phyloP scores from a whole-genome alignment of 1,140 invertebrate genomes.

The Macrostomum lignano region DNA sequence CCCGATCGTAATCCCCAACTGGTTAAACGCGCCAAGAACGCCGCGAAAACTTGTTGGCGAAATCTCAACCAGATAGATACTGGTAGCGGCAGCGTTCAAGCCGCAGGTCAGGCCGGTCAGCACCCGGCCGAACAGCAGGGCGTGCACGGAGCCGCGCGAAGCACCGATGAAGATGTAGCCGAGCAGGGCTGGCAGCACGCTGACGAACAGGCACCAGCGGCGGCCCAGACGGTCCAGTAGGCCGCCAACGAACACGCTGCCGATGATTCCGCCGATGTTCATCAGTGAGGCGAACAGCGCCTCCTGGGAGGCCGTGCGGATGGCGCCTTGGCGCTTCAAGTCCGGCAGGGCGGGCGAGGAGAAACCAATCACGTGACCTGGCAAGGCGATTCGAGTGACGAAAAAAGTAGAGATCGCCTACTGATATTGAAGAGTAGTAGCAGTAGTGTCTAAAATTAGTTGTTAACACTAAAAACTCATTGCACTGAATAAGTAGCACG shows the following conservation, averaged over 20 bases:
- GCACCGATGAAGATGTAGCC: constrained; percentile 44
- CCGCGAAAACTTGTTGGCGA: constrained; percentile 46
- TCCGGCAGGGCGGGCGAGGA: constrained; percentile 41
- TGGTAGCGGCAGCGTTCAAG: constrained; percentile 40
- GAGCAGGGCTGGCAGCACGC: constrained; percentile 39
- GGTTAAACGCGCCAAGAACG: constrained; percentile 45
- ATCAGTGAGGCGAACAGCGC: constrained; percentile 66
- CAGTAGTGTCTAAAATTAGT: no score
- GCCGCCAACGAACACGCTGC: constrained; percentile 47
- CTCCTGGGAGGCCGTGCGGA: constrained; percentile 24
- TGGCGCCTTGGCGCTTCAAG: constrained; percentile 29
- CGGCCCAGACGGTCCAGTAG: constrained; percentile 44
- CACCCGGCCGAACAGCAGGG: constrained; percentile 39
- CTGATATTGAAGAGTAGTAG: no score
- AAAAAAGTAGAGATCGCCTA: no score
- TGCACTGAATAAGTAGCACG: no score
- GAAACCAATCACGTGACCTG: constrained; percentile 35
- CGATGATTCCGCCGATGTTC: constrained; percentile 47
- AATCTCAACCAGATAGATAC: constrained; percentile 53
- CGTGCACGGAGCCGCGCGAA: constrained; percentile 25
- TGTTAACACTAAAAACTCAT: no score
- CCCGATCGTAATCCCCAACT: constrained; percentile 60
- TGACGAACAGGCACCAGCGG: constrained; percentile 39
- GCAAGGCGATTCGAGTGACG: no score
- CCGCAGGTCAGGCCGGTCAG: constrained; percentile 41